Conservation (phyloP, 2,888 invertebrate species). For the Euzetes globulus region DNA sequence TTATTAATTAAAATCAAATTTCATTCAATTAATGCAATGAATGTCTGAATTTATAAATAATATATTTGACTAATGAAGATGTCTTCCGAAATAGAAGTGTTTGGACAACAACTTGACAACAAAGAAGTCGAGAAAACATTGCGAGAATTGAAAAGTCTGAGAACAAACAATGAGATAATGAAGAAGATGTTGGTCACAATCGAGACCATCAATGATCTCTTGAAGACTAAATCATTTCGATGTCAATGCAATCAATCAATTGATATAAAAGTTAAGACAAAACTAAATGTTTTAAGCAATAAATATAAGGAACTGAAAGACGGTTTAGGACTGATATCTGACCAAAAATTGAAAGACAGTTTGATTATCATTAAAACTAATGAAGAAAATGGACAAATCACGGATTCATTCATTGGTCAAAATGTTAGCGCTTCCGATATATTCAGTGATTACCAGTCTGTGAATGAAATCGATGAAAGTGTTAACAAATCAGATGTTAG, state of each 20-base stretch:
- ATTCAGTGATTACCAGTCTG: not conserved
- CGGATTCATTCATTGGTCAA: not conserved
- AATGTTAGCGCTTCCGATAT: not conserved
- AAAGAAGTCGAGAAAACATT: not conserved
- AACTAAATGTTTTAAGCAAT: slow-evolving; percentile 9
- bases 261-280: not conserved
- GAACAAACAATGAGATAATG: not conserved
- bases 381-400: not conserved
- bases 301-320: not conserved
- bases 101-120: not conserved
- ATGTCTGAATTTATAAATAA: not conserved
- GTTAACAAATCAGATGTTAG: not conserved
- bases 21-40: not conserved
- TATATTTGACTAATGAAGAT: not conserved
- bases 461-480: not conserved
- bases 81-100: not conserved
- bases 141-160: not conserved
- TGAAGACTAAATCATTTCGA: not conserved
- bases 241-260: not conserved
- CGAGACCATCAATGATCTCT: not conserved
- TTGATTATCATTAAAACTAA: not conserved
- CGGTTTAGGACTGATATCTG: not conserved
- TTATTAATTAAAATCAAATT: no score
- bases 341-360: not conserved
- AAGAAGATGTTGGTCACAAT: not conserved